These are phyloP conservation scores for Leucopternis melanops DNA, from an alignment of 2,113 vertebrate species.

Conservation along the genomic window DNA sequence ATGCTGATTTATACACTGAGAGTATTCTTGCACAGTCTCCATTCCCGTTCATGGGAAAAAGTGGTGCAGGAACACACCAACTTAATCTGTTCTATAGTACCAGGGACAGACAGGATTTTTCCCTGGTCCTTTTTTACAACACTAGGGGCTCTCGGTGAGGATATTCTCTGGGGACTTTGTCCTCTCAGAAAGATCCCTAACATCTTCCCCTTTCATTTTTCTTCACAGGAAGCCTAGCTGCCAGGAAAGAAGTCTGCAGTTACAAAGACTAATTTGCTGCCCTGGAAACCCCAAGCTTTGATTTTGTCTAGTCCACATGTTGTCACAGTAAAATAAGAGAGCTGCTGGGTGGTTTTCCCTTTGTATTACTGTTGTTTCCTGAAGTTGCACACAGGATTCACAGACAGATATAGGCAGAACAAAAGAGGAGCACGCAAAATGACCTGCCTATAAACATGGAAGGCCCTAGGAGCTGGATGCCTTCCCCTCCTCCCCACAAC, in stretches of 20 bases:
- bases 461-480: neutral
- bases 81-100: neutral
- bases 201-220: neutral
- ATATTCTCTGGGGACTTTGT: neutral
- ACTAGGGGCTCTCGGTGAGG: neutral
- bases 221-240: neutral
- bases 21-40: neutral
- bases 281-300: constrained; percentile 28
- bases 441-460: neutral
- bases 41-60: neutral
- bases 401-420: neutral
- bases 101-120: neutral
- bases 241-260: neutral
- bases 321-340: neutral
- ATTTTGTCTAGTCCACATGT: neutral
- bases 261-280: neutral
- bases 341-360: neutral
- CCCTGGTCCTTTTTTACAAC: neutral
- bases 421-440: neutral
- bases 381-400: neutral
- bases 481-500: neutral
- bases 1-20: neutral
- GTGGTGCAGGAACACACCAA: neutral
- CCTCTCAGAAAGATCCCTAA: neutral
- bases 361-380: neutral